Base-by-base conservation (phyloP, 1,140 invertebrate genomes). In the Spodoptera frugiperda region DNA sequence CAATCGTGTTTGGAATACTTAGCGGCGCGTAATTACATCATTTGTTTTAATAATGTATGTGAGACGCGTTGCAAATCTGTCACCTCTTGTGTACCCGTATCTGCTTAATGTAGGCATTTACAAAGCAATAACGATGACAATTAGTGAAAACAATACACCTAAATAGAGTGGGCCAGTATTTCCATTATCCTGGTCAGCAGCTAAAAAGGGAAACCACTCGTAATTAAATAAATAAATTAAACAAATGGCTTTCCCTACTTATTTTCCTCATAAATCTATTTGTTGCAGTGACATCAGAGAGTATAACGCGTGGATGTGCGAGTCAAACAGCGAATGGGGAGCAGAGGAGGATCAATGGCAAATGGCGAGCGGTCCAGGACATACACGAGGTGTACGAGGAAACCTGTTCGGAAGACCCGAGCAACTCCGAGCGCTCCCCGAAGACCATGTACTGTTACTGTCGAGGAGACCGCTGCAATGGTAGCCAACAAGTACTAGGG, bases 391-490 rank as follows among this genome's bases (percentile, higher is more conserved):
- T 68, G 0, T 93, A 91, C 61, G 78, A 81, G n/a, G 84, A 83
- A 25, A 77, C 67, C 0, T 93, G 91, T 65, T 76, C 68, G 8
- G 83, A 83, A 15, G 83, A 88, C 57, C 72, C 70, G 0, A 82
- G 54, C 11, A 82, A 90, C 30, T 71, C 71, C 12, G 85, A 91
- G 21, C 61, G 82, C 19, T 67, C 82, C 1, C 87, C 91, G 3
- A 84, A 83, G 55, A 88, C 86, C 0, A 11, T 84, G 4, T 67
- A 94, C 39, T 95, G 95, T 76, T 95, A 95, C 76, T 95, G 95
- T 70, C 87, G 91, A 25, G 92, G 94, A 0, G 84, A 95, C 76
- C 78, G 93, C 30, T 95, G 95, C 73, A 95, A 95, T 78, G 59
- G 73, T 3, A 82, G 57, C 2, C 14, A 54, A 12, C 53, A 39